Percentiles rank a stretch among this genome's conserved stretches.
Evolutionary conservation across 2,113 vertebrate species (phyloP).

Genomic region (Neotragus moschatus): DNA sequence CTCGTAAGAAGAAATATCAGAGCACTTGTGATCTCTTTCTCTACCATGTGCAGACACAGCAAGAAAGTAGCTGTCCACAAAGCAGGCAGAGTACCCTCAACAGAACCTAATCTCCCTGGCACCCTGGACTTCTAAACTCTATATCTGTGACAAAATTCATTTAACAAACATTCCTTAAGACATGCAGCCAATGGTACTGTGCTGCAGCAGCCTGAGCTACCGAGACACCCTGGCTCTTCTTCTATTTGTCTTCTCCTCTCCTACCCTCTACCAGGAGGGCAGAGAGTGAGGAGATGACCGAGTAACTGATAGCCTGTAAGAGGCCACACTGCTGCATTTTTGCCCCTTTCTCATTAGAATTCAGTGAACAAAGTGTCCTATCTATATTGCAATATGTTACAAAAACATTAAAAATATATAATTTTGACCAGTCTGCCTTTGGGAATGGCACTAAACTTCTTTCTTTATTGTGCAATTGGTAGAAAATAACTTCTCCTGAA

Average conservation of each 20-base stretch:
- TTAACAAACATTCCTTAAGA: neutral
- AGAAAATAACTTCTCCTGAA: neutral
- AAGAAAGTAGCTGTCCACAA: neutral
- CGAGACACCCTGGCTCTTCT: neutral
- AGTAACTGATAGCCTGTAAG: neutral
- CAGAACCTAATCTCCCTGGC: neutral
- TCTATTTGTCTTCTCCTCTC: neutral
- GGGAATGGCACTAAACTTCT: neutral
- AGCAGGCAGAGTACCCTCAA: neutral
- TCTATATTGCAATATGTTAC: neutral
- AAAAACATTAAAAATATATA: neutral
- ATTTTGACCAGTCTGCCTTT: neutral
- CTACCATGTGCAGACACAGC: neutral
- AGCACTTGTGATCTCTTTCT: neutral
- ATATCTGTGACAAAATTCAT: neutral
- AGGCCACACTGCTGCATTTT: neutral
- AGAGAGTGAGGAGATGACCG: neutral
- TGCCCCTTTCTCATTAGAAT: neutral
- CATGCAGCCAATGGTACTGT: neutral
- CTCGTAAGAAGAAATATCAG: neutral
- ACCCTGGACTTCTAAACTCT: neutral
- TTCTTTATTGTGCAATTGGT: neutral
- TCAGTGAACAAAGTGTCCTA: neutral
- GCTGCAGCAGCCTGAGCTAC: neutral
- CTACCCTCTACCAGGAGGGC: neutral